A percentile compares a stretch with the other conserved stretches of the same genome.
Evolutionary conservation across 1,140 invertebrate species (phyloP).

Genomic region (Procambarus virginalis): DNA sequence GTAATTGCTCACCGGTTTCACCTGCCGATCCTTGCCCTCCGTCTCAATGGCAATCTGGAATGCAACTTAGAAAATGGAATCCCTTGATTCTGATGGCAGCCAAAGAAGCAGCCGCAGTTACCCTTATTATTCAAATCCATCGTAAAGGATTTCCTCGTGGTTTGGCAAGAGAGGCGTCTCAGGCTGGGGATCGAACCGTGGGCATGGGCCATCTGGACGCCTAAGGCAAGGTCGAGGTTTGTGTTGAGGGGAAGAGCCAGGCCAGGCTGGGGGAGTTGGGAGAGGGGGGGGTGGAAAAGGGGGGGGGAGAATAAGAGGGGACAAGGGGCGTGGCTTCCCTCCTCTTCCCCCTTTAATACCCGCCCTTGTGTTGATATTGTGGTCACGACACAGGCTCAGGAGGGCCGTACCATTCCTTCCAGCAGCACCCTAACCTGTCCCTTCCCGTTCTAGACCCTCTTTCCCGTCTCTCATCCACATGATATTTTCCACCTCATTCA

Average conservation of each 20-base stretch:
- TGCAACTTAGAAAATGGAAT: not conserved
- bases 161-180: not conserved
- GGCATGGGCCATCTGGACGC: not conserved
- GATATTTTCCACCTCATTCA: too few relatives aligned
- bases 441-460: not conserved
- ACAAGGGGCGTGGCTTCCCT: not conserved
- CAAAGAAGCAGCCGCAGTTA: not conserved
- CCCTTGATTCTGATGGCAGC: not conserved
- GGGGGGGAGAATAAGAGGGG: not conserved
- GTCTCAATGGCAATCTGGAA: not conserved
- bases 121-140: slow-evolving; percentile 32
- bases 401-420: not conserved
- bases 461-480: not conserved
- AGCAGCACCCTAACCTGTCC: not conserved
- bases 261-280: not conserved
- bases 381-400: not conserved
- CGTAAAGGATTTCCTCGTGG: slow-evolving; percentile 18
- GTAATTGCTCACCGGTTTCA: too few relatives aligned
- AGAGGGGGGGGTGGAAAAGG: not conserved
- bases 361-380: not conserved
- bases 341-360: not conserved
- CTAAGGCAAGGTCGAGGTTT: not conserved
- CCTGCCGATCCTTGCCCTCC: too few relatives aligned
- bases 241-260: not conserved
- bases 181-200: not conserved